Base-by-base conservation (phyloP, 2,797 vertebrate genomes). In the Buphagus erythrorhynchus region DNA sequence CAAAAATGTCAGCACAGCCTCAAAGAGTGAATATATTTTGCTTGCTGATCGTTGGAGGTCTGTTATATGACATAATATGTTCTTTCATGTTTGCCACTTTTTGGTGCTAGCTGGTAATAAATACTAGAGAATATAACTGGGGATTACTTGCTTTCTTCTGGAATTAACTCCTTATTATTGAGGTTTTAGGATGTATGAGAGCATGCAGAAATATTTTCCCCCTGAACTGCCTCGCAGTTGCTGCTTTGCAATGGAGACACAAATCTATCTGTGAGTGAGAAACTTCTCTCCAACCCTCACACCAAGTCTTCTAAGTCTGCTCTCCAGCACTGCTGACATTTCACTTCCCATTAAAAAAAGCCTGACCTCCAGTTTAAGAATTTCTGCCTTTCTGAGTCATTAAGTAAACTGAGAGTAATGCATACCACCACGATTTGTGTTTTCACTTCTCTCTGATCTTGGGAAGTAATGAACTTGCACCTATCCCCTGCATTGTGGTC, bases 31-130 rank as follows among this genome's bases (percentile, higher is more conserved):
- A 79, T 90, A 49, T 82, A 71, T 97, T 95, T 92, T 87, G 68
- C 77, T 59, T 63, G 68, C 54, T 88, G 93, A 87, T 95, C 2
- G 4, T 83, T 91, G 79, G 77, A 95, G 86, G 87, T 95, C 94
- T 83, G 51, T 79, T 78, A 28, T 18, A 48, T 80, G 91, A 89
- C 68, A 90, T 88, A 93, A 90, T 48, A 57, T 62, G 45, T 40
- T 85, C 76, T 95, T 96, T 96, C 88, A 95, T 78, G 74, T 76
- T 62, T 81, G 81, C 84, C 85, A 83, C 82, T 78, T 59, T 80
- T 95, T 83, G 79, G 79, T 93, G 40, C 54, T 93, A 67, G 74
- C 59, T 93, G 66, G 43, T 76, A 85, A 84, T 93, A 94, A 93
- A 84, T 69, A 78, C 42, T 58, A 46, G 74, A 91, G 67, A 79